Conservation (phyloP, 2,113 vertebrate genomes). For the Mionectes macconnelli region DNA sequence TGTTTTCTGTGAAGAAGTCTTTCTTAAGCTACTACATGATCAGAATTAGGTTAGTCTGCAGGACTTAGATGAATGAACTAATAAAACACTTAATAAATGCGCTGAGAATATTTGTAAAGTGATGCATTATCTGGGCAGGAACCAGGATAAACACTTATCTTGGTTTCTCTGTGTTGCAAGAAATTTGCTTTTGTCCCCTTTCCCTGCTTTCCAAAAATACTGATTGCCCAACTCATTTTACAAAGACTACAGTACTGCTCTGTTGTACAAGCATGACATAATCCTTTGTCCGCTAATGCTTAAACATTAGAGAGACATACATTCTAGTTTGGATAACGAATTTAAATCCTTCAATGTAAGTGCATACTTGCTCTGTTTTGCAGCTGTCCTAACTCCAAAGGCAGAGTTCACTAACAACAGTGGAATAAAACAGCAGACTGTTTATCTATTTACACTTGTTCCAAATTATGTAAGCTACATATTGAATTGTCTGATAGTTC, state of each 20-base stretch:
- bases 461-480: neutral
- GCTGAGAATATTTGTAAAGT: neutral
- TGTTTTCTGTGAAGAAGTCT: neutral
- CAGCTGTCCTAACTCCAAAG: neutral
- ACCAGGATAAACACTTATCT: neutral
- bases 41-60: neutral
- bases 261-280: neutral
- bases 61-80: neutral
- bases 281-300: neutral
- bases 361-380: neutral
- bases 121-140: neutral
- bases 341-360: too few species aligned
- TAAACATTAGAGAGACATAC: neutral
- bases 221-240: neutral
- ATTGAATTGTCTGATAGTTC: neutral
- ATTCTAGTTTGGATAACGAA: too few species aligned
- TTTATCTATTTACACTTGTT: constrained; percentile 23
- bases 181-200: neutral
- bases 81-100: neutral
- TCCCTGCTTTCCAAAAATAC: neutral
- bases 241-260: neutral
- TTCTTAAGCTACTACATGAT: neutral
- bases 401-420: neutral
- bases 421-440: neutral
- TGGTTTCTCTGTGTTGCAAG: neutral